A percentile compares a stretch with the other conserved stretches of the same genome.
phyloP scores from a whole-genome alignment of 2,888 invertebrate genomes.

The Sarcophaga rosellei region DNA sequence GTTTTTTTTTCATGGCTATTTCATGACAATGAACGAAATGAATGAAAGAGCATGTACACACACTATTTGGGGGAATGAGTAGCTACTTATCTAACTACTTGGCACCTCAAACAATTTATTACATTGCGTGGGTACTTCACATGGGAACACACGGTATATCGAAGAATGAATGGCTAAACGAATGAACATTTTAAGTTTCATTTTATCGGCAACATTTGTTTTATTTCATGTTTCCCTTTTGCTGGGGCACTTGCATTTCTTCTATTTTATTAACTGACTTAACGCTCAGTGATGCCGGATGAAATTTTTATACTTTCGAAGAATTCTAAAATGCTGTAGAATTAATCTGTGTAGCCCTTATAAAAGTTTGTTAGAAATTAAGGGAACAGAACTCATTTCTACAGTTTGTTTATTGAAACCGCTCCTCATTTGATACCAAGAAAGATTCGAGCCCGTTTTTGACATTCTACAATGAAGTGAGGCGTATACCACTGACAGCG shows the following conservation, averaged over 20 bases:
- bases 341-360: too few relatives aligned
- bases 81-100: conserved; percentile 56
- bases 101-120: conserved; percentile 59
- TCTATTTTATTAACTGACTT: neutral
- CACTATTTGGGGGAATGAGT: conserved; percentile 24
- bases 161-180: conserved; percentile 18
- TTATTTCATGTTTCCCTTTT: conserved; percentile 34
- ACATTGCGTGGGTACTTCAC: conserved; percentile 66
- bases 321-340: too few relatives aligned
- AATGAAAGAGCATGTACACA: neutral
- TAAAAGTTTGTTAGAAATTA: too few relatives aligned
- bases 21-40: conserved; percentile 12
- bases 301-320: neutral
- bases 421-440: too few relatives aligned
- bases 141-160: neutral
- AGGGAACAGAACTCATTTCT: too few relatives aligned
- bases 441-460: too few relatives aligned
- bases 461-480: too few relatives aligned
- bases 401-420: too few relatives aligned
- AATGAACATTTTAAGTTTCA: conserved; percentile 45
- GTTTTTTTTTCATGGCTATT: conserved; percentile 15
- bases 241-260: conserved; percentile 12
- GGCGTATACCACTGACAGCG: too few relatives aligned
- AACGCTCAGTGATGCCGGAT: conserved; percentile 16
- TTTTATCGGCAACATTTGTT: conserved; percentile 67